Evolutionary conservation across 2,113 vertebrate genomes (phyloP).

Genomic region (Austrofundulus limnaeus): DNA sequence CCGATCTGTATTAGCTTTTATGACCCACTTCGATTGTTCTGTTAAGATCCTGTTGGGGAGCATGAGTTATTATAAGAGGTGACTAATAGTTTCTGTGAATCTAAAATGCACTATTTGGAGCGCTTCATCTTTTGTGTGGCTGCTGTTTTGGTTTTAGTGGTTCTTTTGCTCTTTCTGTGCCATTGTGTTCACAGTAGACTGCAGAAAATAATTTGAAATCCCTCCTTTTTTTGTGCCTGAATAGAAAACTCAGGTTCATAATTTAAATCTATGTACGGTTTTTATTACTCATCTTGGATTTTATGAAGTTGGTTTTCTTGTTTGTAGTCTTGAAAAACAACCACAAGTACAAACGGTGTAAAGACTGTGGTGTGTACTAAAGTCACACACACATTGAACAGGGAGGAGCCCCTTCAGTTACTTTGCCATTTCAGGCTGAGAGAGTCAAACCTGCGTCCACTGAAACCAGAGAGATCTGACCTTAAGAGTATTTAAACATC

Average conservation of each 20-base stretch:
- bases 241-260: not conserved
- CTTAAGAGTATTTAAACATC: slow-evolving; percentile 67
- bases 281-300: not conserved
- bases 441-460: slow-evolving; percentile 50
- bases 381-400: slow-evolving; percentile 15
- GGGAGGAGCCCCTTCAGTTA: slow-evolving; percentile 36
- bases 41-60: slow-evolving; percentile 39
- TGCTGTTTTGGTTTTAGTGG: slow-evolving; percentile 32
- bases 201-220: not conserved
- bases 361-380: slow-evolving; percentile 6
- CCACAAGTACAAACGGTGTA: not conserved
- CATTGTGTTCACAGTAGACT: not conserved
- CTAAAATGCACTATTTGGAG: slow-evolving; percentile 40
- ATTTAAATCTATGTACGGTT: not conserved
- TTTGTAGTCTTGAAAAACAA: slow-evolving; percentile 4
- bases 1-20: slow-evolving; percentile 27
- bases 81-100: slow-evolving; percentile 53
- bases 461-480: slow-evolving; percentile 76
- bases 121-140: slow-evolving; percentile 35
- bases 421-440: slow-evolving; percentile 59
- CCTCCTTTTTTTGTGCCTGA: not conserved
- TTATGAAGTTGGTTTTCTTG: not conserved
- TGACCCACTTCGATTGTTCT: slow-evolving; percentile 50
- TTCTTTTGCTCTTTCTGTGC: not conserved
- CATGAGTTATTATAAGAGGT: slow-evolving; percentile 60